These are phyloP conservation scores for Sisor rabdophorus DNA, from an alignment of 2,113 vertebrate genomes.

Conservation along the genomic window DNA sequence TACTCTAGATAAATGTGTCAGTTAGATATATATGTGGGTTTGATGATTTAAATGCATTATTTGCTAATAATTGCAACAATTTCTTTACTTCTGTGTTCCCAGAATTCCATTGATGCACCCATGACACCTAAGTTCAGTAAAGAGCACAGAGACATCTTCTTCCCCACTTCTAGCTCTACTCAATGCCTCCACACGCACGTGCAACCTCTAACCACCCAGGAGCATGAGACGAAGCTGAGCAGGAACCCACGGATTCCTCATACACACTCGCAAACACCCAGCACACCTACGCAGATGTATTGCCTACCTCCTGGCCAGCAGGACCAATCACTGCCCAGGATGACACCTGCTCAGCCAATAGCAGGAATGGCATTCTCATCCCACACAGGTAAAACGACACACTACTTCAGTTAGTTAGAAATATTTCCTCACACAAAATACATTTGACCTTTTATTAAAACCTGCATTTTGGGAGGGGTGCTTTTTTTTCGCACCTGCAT, in stretches of 20 bases:
- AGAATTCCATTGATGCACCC: constrained; percentile 80
- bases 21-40: too few relatives aligned
- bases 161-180: constrained; percentile 70
- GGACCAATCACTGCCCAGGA: constrained; percentile 53
- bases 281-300: constrained; percentile 35
- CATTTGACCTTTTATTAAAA: too few relatives aligned
- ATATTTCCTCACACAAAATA: not conserved
- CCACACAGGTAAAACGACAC: constrained; percentile 61
- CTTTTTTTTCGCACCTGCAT: too few relatives aligned
- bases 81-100: constrained; percentile 38
- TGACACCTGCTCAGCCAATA: constrained; percentile 50
- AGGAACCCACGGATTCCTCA: constrained; percentile 62
- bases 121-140: constrained; percentile 87
- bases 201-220: constrained; percentile 58
- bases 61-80: not conserved
- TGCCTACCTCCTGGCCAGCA: constrained; percentile 28
- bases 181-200: constrained; percentile 61
- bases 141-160: constrained; percentile 86
- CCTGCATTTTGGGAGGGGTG: too few relatives aligned
- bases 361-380: constrained; percentile 63
- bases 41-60: too few relatives aligned
- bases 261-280: constrained; percentile 33
- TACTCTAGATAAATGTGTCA: too few relatives aligned
- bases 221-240: constrained; percentile 67
- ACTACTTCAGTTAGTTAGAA: not conserved